Conservation (phyloP, 2,797 vertebrate species). For the Myotis findleyi region DNA sequence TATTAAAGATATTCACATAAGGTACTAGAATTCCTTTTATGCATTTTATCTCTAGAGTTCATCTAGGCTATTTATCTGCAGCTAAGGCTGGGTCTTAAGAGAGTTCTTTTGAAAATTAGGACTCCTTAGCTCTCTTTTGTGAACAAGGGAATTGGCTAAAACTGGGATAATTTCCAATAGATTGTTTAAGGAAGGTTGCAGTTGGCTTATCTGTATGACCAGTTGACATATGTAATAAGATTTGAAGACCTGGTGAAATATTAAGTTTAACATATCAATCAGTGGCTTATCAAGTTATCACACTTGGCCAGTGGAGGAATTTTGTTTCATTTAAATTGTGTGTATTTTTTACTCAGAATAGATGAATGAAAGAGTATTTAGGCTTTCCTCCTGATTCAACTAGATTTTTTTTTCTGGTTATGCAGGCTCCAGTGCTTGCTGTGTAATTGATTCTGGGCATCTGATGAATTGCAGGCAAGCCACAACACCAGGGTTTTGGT, state of each 20-base stretch:
- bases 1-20: background rate
- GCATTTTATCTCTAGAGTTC: background rate
- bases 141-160: background rate
- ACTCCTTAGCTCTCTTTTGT: background rate
- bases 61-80: background rate
- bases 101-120: slow-evolving; percentile 16
- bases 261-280: background rate
- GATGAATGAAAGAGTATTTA: background rate
- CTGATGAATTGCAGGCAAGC: background rate
- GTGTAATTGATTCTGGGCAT: slow-evolving; percentile 13
- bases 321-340: slow-evolving; percentile 23
- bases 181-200: background rate
- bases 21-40: background rate
- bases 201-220: background rate
- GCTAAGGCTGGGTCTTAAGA: background rate
- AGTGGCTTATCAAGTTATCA: background rate
- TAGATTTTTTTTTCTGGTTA: background rate
- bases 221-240: background rate
- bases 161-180: background rate
- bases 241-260: slow-evolving; percentile 27
- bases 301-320: background rate
- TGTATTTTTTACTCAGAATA: slow-evolving; percentile 21
- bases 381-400: background rate
- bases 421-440: background rate
- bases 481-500: background rate